Evolutionary conservation across 1,140 invertebrate genomes (phyloP), one percentile per base, ranked within the genome.

Genomic region (Heliconius hermathena): DNA sequence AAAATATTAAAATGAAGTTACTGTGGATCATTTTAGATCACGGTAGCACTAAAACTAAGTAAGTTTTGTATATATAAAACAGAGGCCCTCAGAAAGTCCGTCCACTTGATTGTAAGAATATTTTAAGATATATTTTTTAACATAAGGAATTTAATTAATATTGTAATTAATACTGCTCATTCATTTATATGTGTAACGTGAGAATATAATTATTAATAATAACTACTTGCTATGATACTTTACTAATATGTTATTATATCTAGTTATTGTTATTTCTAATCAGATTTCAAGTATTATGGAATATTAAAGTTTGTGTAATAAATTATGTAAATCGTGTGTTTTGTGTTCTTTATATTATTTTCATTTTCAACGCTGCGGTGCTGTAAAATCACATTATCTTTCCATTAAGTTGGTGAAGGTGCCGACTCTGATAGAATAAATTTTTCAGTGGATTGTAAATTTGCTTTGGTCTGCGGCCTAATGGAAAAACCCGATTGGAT

Each of bases 61-160:
- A 52, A 52, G 5, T 52, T 57, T 29, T 76, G 66, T 85, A 76
- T 87, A 79, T 85, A 85, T 81, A 85, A 83, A 84, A 73, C 81
- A 80, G 75, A 81, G 82, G 77, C 86, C 87, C 79, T 89, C 86
- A 89, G 88, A 80, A 75, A 87, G 38, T 88, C 89, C 89, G 89
- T 89, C 89, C 89, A 89, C 79, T 89, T 16, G 11, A 13, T 29
- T 66, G 3, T 66, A 66, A 29, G 60, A 11, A 66, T 66, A 66
- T 16, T 2, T 66, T 66, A 66, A 66, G 57, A 66, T 29, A 66
- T 66, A 29, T 66, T 29, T 66, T 66, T 36, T 36, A 36, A 22
- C 26, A 16, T 66, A 66, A 66, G 60, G 36, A 72, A 72, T 72
- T 20, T 72, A 38, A 33, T 36, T 36, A 33, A 71, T 71, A 71